Evolutionary conservation across 1,140 invertebrate genomes (phyloP).

Genomic region (Psix sp.): DNA sequence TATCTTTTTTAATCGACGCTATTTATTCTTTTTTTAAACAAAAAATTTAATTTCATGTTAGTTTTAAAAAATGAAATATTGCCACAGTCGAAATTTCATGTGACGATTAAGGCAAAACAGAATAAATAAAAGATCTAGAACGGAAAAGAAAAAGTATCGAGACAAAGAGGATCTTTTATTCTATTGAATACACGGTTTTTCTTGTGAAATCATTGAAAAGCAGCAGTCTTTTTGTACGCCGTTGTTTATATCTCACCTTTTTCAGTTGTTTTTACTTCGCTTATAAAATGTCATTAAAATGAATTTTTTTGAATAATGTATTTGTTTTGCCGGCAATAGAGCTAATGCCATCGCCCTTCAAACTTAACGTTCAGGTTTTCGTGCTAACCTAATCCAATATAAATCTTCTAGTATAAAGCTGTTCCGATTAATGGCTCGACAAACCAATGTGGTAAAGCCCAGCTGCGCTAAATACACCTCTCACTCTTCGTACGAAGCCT

Average conservation of each 20-base stretch:
- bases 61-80: constrained; percentile 17
- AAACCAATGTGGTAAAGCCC: constrained; percentile 73
- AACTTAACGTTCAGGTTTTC: constrained; percentile 66
- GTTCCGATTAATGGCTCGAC: constrained; percentile 75
- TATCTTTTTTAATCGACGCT: too few species aligned
- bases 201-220: constrained; percentile 36
- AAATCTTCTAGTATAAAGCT: constrained; percentile 74
- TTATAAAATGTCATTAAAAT: too few species aligned
- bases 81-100: constrained; percentile 32
- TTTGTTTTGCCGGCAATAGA: constrained; percentile 27
- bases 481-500: constrained; percentile 50
- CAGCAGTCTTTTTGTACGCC: background rate
- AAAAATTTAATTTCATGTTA: too few species aligned
- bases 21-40: too few species aligned
- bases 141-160: constrained; percentile 10
- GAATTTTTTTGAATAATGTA: constrained; percentile 35
- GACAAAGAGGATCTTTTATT: constrained; percentile 34
- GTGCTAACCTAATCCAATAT: constrained; percentile 72
- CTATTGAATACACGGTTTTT: constrained; percentile 32
- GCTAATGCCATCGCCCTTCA: constrained; percentile 62
- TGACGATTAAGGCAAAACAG: constrained; percentile 21
- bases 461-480: constrained; percentile 61
- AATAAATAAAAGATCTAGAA: constrained; percentile 21
- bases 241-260: too few species aligned
- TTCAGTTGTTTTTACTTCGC: too few species aligned